A percentile compares a stretch with the other conserved stretches of the same genome.
These are phyloP conservation scores for Eunapius fragilis DNA, from an alignment of 37 sponge, comb jelly and placozoan genomes.

Conservation along the genomic window DNA sequence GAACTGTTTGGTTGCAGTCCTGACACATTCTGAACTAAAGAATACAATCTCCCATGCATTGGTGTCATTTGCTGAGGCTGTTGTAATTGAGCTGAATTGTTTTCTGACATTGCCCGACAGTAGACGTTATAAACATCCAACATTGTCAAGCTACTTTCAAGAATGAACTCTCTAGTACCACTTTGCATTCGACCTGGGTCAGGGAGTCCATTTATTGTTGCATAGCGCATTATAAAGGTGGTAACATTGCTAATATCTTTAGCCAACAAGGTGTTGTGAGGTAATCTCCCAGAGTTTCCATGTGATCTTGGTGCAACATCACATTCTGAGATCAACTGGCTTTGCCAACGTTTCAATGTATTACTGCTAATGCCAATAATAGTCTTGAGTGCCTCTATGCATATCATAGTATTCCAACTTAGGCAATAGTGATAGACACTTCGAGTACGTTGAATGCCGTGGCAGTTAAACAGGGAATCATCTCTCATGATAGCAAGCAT, in stretches of 20 bases:
- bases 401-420: neutral
- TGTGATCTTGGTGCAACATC: neutral
- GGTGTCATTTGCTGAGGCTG: neutral
- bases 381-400: neutral
- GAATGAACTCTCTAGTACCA: neutral
- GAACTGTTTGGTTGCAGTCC: neutral
- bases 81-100: neutral
- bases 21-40: neutral
- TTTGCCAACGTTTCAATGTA: neutral
- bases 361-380: neutral
- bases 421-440: neutral
- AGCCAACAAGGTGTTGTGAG: neutral
- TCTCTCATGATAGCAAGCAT: neutral
- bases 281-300: neutral
- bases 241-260: neutral
- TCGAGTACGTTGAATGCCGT: neutral
- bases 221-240: neutral
- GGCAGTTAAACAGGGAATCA: neutral
- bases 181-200: neutral
- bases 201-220: neutral
- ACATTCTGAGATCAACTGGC: neutral
- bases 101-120: neutral
- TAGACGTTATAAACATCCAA: neutral
- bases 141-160: neutral
- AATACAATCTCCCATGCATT: neutral